Base-by-base conservation (phyloP, 2,888 invertebrate genomes). In the Tridacna crocea region DNA sequence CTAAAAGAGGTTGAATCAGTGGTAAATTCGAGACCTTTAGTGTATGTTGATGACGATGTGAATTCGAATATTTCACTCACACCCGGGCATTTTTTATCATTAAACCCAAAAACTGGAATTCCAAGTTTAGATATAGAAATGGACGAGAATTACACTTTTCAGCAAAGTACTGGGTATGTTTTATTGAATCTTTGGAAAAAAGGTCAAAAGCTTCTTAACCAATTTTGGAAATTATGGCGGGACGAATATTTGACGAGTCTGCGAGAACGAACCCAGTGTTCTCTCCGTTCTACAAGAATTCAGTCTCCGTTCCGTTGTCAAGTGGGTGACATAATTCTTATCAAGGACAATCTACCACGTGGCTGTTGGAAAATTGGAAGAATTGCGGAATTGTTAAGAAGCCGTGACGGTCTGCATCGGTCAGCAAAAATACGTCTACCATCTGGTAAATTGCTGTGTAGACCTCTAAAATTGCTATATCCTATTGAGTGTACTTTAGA, bases 41-140 rank as follows among this genome's bases (percentile, higher is more conserved):
- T 82, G 26, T 82, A 82, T 61, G 36, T 82, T 17, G 75, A 46
- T 46, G 72, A 79, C 26, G 78, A 82, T n/a, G 75, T 82, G 11
- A 70, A 82, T 63, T 82, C 78, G 17, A 75, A 22, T 36, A 72
- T 79, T 17, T 24, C 82, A 24, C 48, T 79, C 19, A 55, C 79
- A n/a, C 82, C 79, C 10, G 27, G 55, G 3, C 72, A 77, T 80
- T 83, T 80, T 36, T 60, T 77, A 26, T 68, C 77, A 11, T 19
- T 79, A 36, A 79, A 80, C 48, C 80, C 77, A 48, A 74, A 66
- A 8, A 66, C 51, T 60, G 83, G 77, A 19, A 80, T 77, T 58
- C 79, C 83, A 2, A 15, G 19, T 19, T 15, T 55, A 15, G 75
- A 75, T 26, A 75, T 19, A n/a, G 48, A 47, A 22, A 19, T 15